Evolutionary conservation across 2,888 invertebrate genomes (phyloP), one percentile per base, ranked within the genome.

Genomic region (Bhutanitis thaidina): DNA sequence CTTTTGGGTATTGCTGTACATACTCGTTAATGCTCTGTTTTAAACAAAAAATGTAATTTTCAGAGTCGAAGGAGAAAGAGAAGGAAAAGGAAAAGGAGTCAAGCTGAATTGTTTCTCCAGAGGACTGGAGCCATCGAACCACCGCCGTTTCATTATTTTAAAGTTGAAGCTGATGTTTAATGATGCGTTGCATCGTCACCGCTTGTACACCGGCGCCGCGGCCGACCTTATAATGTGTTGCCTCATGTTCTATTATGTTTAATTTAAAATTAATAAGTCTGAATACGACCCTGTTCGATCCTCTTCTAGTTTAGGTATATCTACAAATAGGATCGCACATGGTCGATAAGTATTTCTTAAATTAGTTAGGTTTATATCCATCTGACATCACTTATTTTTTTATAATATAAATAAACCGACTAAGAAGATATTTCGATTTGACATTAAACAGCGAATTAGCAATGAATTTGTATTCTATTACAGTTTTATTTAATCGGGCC

Each of bases 41-140:
- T 34, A 12, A 34, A 34, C 7, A 34, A 7, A 34, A 10, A 34
- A 10, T 7, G 7, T 10, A 7, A 12, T 10, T 91, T 91, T n/a
- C 88, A 93, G 93, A 93, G 86, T 91, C 92, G 64, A 93, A 93
- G 85, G 93, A 92, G 71, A 92, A 93, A 69, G 92, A 93, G 64
- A 93, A 93, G 85, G 93, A 92, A 70, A 92, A 93, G 69, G 92
- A 93, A 74, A 93, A 93, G 71, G 92, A 93, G 81, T 92, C 92
- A 52, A 92, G 92, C 90, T 93, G 92, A 93, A 92, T 91, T 75
- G 77, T 70, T 79, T 80, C 74, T 65, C 70, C 64, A 56, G 67
- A 75, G 74, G 70, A 80, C 77, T 80, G 82, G 86, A 85, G 72
- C 82, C 81, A 74, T 85, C 74, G 83, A 87, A 89, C 89, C 89